Percentiles rank a stretch among this genome's conserved stretches.
Conservation (phyloP, 1,140 invertebrate species). For the Phthorimaea operculella region DNA sequence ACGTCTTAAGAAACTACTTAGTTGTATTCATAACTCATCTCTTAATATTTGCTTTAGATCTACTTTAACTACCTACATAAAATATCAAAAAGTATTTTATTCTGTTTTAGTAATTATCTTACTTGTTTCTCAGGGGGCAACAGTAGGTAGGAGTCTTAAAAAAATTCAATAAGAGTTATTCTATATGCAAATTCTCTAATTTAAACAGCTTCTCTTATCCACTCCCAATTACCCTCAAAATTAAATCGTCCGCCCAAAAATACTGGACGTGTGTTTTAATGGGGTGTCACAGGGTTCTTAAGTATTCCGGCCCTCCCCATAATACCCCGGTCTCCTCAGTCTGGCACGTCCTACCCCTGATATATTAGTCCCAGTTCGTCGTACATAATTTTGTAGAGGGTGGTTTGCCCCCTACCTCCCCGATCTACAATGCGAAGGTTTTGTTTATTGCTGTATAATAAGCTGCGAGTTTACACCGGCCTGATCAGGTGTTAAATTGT, state of each 20-base stretch:
- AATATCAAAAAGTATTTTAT: no score
- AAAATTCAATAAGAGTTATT: conserved; percentile 4
- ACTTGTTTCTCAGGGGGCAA: no score
- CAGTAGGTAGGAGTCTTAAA: no score
- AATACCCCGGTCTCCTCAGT: conserved; percentile 64
- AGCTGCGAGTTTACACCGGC: conserved; percentile 9
- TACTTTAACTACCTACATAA: no score
- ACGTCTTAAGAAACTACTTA: no score
- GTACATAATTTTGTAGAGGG: conserved; percentile 67
- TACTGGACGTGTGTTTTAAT: conserved; percentile 64
- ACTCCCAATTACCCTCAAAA: conserved; percentile 25
- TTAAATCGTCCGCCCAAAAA: conserved; percentile 55
- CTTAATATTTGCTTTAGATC: no score
- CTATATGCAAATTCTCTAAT: conserved; percentile 4
- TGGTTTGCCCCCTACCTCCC: conserved; percentile 38
- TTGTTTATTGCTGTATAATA: conserved; percentile 57
- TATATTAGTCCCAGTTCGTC: conserved; percentile 68
- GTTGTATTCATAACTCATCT: no score
- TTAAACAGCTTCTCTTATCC: not conserved
- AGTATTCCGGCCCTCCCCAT: conserved; percentile 63
- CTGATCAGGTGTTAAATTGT: conserved; percentile 3
- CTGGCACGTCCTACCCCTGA: conserved; percentile 64
- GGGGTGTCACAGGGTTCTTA: conserved; percentile 65
- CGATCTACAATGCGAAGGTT: conserved; percentile 57
- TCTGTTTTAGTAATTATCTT: no score